Evolutionary conservation across 2,113 vertebrate species (phyloP).

Genomic region (Neoarius graeffei): DNA sequence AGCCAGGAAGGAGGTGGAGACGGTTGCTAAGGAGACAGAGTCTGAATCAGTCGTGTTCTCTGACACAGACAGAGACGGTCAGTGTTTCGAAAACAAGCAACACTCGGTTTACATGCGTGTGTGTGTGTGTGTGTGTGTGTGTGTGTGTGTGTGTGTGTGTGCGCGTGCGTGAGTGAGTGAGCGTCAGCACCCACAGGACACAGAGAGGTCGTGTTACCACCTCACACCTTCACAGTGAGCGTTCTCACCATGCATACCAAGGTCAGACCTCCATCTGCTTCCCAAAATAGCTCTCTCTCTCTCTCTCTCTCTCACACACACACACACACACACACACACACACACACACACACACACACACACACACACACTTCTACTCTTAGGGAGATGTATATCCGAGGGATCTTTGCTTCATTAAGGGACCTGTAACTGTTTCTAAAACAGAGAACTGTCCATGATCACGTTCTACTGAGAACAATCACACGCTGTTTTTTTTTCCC

Average conservation of each 20-base stretch:
- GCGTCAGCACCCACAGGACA: not conserved
- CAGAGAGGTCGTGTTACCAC: not conserved
- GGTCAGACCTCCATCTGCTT: conserved; percentile 42
- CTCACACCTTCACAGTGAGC: conserved; percentile 19
- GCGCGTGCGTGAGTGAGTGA: not conserved
- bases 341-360: conserved; percentile 9
- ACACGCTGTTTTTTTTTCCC: not conserved
- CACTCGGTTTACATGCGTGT: not conserved
- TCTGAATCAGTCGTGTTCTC: conserved; percentile 61
- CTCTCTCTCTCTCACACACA: not conserved
- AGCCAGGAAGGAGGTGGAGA: conserved; percentile 35
- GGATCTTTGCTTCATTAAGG: not conserved
- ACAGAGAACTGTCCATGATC: not conserved
- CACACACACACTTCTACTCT: conserved; percentile 5
- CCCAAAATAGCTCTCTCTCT: conserved; percentile 1
- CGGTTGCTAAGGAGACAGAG: conserved; percentile 63
- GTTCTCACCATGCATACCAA: conserved; percentile 25
- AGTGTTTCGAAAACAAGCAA: not conserved
- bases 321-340: too few relatives aligned
- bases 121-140: conserved; percentile 26
- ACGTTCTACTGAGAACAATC: not conserved
- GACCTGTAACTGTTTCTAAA: not conserved
- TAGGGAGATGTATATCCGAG: not conserved
- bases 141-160: conserved; percentile 32
- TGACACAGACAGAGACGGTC: conserved; percentile 5